Conservation (phyloP, 1,140 invertebrate genomes). For the Charaxes varanes region DNA sequence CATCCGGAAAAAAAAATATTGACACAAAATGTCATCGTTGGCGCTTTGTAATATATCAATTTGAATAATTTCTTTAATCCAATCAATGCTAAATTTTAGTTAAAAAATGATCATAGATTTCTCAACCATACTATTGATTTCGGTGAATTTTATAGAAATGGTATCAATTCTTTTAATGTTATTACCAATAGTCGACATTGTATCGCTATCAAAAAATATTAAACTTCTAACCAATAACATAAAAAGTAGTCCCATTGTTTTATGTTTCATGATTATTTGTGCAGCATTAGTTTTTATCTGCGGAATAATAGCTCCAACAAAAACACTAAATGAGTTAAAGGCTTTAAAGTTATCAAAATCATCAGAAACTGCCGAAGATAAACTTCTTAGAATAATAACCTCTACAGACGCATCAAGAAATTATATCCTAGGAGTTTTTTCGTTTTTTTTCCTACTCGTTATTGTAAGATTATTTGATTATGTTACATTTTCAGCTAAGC, state of each 20-base stretch:
- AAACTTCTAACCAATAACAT: slow-evolving; percentile 17
- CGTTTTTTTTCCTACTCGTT: slow-evolving; percentile 37
- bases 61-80: neutral
- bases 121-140: slow-evolving; percentile 25
- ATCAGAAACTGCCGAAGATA: slow-evolving; percentile 25
- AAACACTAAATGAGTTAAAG: slow-evolving; percentile 28
- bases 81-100: neutral
- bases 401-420: slow-evolving; percentile 37
- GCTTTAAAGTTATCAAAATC: slow-evolving; percentile 14
- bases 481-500: slow-evolving; percentile 44
- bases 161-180: slow-evolving; percentile 33
- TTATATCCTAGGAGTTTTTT: slow-evolving; percentile 39
- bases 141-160: slow-evolving; percentile 38
- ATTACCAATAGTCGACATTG: slow-evolving; percentile 32
- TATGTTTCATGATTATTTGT: slow-evolving; percentile 18
- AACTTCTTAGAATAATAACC: slow-evolving; percentile 28
- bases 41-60: neutral
- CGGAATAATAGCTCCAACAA: slow-evolving; percentile 34
- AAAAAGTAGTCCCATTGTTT: slow-evolving; percentile 9
- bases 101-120: slow-evolving; percentile 20
- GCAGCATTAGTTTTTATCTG: slow-evolving; percentile 20
- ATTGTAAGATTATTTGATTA: slow-evolving; percentile 35
- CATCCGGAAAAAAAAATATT: too few species aligned
- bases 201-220: slow-evolving; percentile 33
- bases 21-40: too few species aligned